Base-by-base conservation (phyloP, 2,797 vertebrate species). In the Lepus townsendii region DNA sequence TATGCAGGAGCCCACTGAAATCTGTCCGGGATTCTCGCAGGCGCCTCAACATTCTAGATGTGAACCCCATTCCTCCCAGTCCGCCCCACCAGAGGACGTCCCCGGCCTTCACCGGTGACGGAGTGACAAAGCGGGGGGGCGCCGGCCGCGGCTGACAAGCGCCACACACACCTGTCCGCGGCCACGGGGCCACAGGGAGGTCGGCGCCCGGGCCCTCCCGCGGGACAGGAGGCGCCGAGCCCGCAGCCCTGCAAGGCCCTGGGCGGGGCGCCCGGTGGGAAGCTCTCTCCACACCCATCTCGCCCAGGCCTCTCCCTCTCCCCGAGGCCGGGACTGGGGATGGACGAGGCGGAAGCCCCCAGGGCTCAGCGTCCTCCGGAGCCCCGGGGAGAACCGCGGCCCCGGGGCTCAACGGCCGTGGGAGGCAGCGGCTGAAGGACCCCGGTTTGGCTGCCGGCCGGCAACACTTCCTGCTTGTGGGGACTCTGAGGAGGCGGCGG, bases 381-480 rank as follows among this genome's bases (percentile, higher is more conserved):
- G 2, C 22, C 42, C 8, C 35, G 17, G 16, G 1, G 20, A 27
- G 24, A 20, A 32, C n/a, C 8, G 0, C 12, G 27, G 32, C 27
- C 0, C 54, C 20, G 19, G 32, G 27, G 35, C 47, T 19, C 42
- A 30, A 12, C 27, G 9, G 7, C 5, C 2, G 0, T 0, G 5
- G 5, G 1, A 42, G 42, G 47, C 71, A 1, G 11, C 5, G 17
- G 24, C 13, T 20, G 3, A 2, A 7, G 35, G 0, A 86, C 63
- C 92, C 73, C 16, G n/a, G 7, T 9, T 8, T 32, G 75, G 66
- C 88, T 10, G 82, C 10, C 17, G 22, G 13, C 47, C 50, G 68
- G 7, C 5, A 52, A 35, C 4, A n/a, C 38, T 26, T 78, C 35
- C 76, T 19, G 20, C 3, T 60, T 32, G 12, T 54, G 30, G 24